Evolutionary conservation across 2,797 vertebrate genomes (phyloP), one percentile per base, ranked within the genome.

Genomic region (Chelon auratus): DNA sequence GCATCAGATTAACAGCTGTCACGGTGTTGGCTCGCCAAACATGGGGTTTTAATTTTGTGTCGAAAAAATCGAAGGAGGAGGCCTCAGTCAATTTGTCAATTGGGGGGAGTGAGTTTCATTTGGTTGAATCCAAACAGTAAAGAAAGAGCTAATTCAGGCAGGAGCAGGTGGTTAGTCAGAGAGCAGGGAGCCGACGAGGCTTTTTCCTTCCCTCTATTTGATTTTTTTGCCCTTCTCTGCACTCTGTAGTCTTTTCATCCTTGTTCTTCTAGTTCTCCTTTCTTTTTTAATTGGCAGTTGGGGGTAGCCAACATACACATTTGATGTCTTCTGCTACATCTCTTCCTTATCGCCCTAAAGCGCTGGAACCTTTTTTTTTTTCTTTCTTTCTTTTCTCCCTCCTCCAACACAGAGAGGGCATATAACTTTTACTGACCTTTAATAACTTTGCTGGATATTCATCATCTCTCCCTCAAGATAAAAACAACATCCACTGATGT

Each of bases 121-220:
- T 76, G 82, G 82, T 75, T 74, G 87, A 80, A 78, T 87, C 83
- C 77, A 88, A 91, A 91, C 89, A 74, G 80, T 88, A 87, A 92
- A 91, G 87, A 91, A 92, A 90, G 89, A 78, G 86, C 88, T 89
- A 87, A 93, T 92, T 94, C 87, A 92, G 86, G 77, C 65, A 43
- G 77, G 90, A 87, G 86, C 90, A 91, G 91, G 90, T 90, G 91
- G 89, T 90, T 88, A 73, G 83, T 83, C 78, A 64, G 77, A 80
- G 70, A 48, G 77, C 75, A 72, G 77, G 63, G 88, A 90, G 83
- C 69, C 53, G 50, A 50, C 72, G 39, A 2, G 67, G 56, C 66
- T 72, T 88, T 83, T 89, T 57, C 73, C 70, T 70, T 70, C 40
- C 63, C 77, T 63, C 83, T 57, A 60, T 88, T 82, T 87, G 77